These are phyloP conservation scores for Leptothorax acervorum DNA, from an alignment of 2,888 invertebrate genomes.

Conservation along the genomic window DNA sequence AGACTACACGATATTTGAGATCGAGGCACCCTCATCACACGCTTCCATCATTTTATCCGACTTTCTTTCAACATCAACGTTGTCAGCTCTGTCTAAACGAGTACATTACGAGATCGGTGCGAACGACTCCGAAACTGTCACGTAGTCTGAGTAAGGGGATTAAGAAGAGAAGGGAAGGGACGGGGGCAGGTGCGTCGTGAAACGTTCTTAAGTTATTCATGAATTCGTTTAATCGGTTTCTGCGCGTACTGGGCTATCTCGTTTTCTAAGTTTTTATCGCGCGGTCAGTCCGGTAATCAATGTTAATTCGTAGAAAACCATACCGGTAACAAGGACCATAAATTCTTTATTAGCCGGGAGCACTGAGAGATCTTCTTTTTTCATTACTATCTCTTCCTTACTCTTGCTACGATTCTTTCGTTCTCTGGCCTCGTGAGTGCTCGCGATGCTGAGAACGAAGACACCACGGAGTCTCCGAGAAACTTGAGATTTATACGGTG, in stretches of 20 bases:
- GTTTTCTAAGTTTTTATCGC: constrained; percentile 77
- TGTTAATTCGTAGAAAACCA: constrained; percentile 85
- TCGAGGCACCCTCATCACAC: constrained; percentile 38
- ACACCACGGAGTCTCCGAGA: background rate
- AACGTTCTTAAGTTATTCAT: constrained; percentile 84
- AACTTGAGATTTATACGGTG: constrained; percentile 32
- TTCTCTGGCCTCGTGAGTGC: background rate
- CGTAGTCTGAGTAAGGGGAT: constrained; percentile 46
- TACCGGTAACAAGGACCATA: constrained; percentile 84
- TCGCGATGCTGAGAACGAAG: background rate
- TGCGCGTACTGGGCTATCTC: constrained; percentile 76
- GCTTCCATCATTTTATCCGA: constrained; percentile 43
- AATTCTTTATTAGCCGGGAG: constrained; percentile 84
- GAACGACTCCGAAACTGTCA: constrained; percentile 58
- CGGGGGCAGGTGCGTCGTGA: constrained; percentile 79
- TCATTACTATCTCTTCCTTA: constrained; percentile 54
- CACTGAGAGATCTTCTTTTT: constrained; percentile 25
- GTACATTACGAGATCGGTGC: constrained; percentile 60
- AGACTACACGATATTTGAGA: background rate
- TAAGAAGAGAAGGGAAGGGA: constrained; percentile 38
- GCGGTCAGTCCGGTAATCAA: constrained; percentile 81
- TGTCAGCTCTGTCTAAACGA: constrained; percentile 50
- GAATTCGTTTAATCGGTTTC: constrained; percentile 85
- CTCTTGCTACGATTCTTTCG: constrained; percentile 31
- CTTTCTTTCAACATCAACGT: constrained; percentile 55